Evolutionary conservation across 2,113 vertebrate species (phyloP).

Genomic region (Rafetus swinhoei): DNA sequence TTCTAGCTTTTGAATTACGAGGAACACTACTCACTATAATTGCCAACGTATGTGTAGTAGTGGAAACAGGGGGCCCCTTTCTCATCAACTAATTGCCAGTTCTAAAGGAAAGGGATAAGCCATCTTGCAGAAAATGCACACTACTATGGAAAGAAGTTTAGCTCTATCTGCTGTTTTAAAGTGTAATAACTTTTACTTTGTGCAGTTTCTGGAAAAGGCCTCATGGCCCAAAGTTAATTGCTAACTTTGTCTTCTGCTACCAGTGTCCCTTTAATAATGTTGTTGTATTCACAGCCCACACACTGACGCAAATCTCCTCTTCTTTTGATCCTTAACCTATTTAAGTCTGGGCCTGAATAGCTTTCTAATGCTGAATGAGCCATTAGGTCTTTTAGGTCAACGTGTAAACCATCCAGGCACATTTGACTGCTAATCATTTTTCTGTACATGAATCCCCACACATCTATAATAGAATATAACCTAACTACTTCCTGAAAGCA

Average conservation of each 20-base stretch:
- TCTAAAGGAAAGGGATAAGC: background rate
- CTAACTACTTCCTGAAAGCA: background rate
- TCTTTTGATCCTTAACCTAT: slow-evolving; percentile 55
- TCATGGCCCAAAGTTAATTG: slow-evolving; percentile 48
- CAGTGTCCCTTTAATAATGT: slow-evolving; percentile 65
- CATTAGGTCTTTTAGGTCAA: slow-evolving; percentile 39
- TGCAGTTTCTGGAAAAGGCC: slow-evolving; percentile 51
- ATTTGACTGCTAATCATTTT: slow-evolving; percentile 41
- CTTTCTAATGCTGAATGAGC: slow-evolving; percentile 46
- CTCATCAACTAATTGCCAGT: background rate
- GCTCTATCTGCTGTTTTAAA: slow-evolving; percentile 51
- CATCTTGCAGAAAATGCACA: background rate
- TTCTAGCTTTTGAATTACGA: background rate
- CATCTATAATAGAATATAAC: background rate
- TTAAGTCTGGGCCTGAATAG: slow-evolving; percentile 39
- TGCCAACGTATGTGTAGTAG: background rate
- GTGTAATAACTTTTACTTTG: slow-evolving; percentile 62
- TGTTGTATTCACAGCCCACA: slow-evolving; percentile 58
- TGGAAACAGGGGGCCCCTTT: background rate
- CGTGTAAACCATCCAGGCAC: slow-evolving; percentile 49
- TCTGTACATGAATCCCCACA: background rate
- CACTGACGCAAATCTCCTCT: slow-evolving; percentile 59
- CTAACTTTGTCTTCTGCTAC: slow-evolving; percentile 65
- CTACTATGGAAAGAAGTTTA: background rate
- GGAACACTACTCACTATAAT: background rate